Evolutionary conservation across 1,140 invertebrate genomes (phyloP).

Genomic region (Hyles euphorbiae): DNA sequence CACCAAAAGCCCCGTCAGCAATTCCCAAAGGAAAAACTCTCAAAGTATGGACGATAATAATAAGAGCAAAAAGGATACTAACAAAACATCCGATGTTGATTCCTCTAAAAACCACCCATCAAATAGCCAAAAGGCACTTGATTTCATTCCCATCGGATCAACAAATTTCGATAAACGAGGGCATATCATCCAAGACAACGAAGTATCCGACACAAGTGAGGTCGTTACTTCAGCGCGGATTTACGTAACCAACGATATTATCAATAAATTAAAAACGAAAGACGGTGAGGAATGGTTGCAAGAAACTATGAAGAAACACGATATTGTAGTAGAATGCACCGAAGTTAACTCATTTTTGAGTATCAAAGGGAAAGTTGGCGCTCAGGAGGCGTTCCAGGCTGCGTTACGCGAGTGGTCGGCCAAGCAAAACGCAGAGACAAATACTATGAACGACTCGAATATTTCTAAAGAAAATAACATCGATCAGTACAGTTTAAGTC

Average conservation of each 20-base stretch:
- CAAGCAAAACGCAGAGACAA: constrained; percentile 23
- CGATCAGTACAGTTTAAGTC: constrained; percentile 37
- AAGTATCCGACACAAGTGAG: constrained; percentile 62
- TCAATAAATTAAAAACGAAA: constrained; percentile 59
- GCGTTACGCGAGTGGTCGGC: constrained; percentile 59
- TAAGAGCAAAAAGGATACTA: constrained; percentile 18
- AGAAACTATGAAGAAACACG: constrained; percentile 45
- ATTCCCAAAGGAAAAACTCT: constrained; percentile 31
- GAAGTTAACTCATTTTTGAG: constrained; percentile 61
- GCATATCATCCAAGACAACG: constrained; percentile 63
- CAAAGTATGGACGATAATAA: constrained; percentile 22
- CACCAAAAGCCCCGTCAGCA: constrained; percentile 27
- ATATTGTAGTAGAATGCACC: constrained; percentile 58
- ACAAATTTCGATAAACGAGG: constrained; percentile 53
- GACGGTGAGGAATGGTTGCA: constrained; percentile 66
- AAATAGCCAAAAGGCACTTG: constrained; percentile 29
- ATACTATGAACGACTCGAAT: constrained; percentile 37
- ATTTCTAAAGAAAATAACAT: constrained; percentile 21
- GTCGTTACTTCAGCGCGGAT: constrained; percentile 63
- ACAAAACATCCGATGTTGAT: constrained; percentile 19
- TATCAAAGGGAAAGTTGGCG: constrained; percentile 64
- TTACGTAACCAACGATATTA: constrained; percentile 62
- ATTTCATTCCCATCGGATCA: constrained; percentile 41
- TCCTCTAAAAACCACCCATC: neutral
- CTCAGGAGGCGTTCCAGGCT: constrained; percentile 71